Evolutionary conservation across 2,888 invertebrate species (phyloP), one percentile per base, ranked within the genome.

Genomic region (Aphidoletes aphidimyza): DNA sequence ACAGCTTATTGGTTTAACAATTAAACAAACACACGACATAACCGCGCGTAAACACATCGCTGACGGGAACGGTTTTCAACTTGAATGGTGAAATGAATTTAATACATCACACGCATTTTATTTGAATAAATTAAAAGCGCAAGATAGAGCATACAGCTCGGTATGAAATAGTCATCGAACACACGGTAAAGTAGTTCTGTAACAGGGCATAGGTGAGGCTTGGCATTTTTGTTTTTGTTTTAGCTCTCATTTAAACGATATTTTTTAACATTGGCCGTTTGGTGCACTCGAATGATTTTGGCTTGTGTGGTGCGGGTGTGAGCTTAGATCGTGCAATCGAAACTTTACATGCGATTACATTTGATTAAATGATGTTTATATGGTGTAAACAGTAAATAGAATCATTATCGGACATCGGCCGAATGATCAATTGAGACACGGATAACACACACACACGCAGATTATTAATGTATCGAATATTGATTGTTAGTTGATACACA

Each of bases 1-100:
- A 69, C 69, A 69, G 69, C 69, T 69, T 69, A 69, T 69, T 69
- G 69, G 69, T 69, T 69, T 69, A 69, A 69, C 69, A 69, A 69
- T 69, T 69, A 69, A 69, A 26, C 69, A 69, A 69, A 69, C 69
- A 69, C 69, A 69, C 69, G 69, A 69, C 30, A 69, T 14, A 69
- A 47, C 47, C 69, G 69, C 34, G 69, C 69, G 6, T 9, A 42
- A 6, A 69, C 26, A 69, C 69, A 69, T 11, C 34, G 9, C 54
- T 6, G 14, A 39, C n/a, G n/a, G n/a, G n/a, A n/a, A n/a, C n/a
- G n/a, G n/a, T n/a, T n/a, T n/a, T n/a, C n/a, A n/a, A n/a, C n/a
- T 39, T 22, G 54, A 22, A 22, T 54, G n/a, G n/a, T n/a, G n/a
- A n/a, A n/a, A 22, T 14, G 54, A 54, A 54, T 54, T 54, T 54